Base-by-base conservation (phyloP, 2,797 vertebrate genomes). In the Poecilia gillii region DNA sequence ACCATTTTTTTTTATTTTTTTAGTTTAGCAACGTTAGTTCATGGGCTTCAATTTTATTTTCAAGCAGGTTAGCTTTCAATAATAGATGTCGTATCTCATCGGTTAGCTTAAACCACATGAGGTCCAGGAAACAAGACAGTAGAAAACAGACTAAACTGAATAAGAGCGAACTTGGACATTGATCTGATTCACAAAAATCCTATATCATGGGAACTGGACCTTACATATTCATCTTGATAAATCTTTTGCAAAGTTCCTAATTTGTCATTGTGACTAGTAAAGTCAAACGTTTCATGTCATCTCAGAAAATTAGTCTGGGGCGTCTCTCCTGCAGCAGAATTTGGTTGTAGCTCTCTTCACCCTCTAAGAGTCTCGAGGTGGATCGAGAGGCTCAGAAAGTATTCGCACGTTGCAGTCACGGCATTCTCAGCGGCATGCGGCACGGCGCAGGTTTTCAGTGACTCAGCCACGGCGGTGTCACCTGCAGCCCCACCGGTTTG, bases 391-490 rank as follows among this genome's bases (percentile, higher is more conserved):
- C 39, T 78, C 23, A 20, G 20, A 41, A 12, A 25, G 43, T 51
- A n/a, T 31, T n/a, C 1, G 53, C 25, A 41, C 64, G 74, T 43
- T 72, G n/a, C 68, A 18, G 59, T 20, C 31, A n/a, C 28, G 18
- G 51, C 76, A 70, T 74, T 74, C 13, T 13, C n/a, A 4, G 55
- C 79, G 78, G 81, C 82, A 87, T 87, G 78, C 81, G 33, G 57
- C 4, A 4, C 76, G 4, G 66, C 75, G 80, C 84, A 82, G 80
- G 80, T 82, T 86, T 85, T 71, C 82, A 77, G 79, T 87, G 87
- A 91, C 70, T 88, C 82, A 87, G 51, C 43, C 43, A 28, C 9
- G 4, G 31, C 41, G 2, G 82, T 86, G 81, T 91, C 87, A 88
- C 82, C 74, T 55, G 62, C 74, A 88, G 78, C 74, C 20, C 81